phyloP scores from a whole-genome alignment of 64 coral and sea anemone genomes.

The Montipora sp. region DNA sequence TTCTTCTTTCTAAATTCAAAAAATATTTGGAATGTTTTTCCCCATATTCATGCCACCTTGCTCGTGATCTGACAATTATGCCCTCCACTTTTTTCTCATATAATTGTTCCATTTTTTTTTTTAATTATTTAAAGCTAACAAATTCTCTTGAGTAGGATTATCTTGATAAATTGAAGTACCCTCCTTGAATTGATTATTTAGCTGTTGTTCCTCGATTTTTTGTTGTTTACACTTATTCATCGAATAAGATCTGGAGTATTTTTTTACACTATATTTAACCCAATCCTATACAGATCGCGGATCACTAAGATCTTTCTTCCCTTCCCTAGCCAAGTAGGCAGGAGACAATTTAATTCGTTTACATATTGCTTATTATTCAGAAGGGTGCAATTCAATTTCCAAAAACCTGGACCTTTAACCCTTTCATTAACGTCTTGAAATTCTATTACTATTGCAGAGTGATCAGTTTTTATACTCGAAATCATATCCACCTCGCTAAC shows the following conservation, averaged over 20 bases:
- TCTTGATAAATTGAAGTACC: background rate
- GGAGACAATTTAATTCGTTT: conserved; percentile 23
- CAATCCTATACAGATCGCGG: conserved; percentile 46
- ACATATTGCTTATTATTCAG: conserved; percentile 35
- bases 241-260: conserved; percentile 36
- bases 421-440: conserved; percentile 20
- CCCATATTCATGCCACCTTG: background rate
- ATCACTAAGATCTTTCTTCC: conserved; percentile 21
- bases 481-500: background rate
- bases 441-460: conserved; percentile 24
- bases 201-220: no score
- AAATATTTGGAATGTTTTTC: conserved; percentile 42
- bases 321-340: background rate
- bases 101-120: conserved; percentile 35
- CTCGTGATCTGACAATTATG: conserved; percentile 23
- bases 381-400: conserved; percentile 58
- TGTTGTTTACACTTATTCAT: conserved; percentile 22
- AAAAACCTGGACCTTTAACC: conserved; percentile 46
- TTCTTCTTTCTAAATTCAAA: background rate
- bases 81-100: conserved; percentile 51
- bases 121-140: conserved; percentile 9
- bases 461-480: background rate
- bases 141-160: conserved; percentile 23
- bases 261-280: conserved; percentile 51
- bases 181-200: background rate